Percentiles rank a stretch among this genome's conserved stretches.
Evolutionary conservation across 2,888 invertebrate species (phyloP).

Genomic region (Meteorus colon): DNA sequence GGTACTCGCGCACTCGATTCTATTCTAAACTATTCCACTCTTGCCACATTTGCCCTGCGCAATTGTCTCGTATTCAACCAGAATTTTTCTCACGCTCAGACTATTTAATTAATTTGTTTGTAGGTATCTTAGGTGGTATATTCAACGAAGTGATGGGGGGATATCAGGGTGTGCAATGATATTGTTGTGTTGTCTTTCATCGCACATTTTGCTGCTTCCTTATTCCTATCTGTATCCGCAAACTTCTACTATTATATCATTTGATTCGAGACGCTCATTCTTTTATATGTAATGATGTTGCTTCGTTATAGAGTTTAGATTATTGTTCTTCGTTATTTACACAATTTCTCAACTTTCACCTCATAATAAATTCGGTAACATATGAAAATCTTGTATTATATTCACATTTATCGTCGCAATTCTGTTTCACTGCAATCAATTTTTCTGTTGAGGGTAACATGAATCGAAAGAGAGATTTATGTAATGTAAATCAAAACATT

Average conservation of each 20-base stretch:
- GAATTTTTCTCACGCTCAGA: constrained; percentile 51
- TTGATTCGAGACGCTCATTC: too few relatives aligned
- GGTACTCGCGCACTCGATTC: constrained; percentile 43
- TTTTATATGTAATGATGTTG: too few relatives aligned
- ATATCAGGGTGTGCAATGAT: background rate
- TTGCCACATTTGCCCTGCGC: constrained; percentile 26
- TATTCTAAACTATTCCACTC: constrained; percentile 38
- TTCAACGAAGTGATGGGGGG: background rate
- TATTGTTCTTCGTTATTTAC: background rate
- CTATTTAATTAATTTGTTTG: constrained; percentile 50
- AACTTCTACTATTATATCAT: too few relatives aligned
- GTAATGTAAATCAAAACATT: background rate
- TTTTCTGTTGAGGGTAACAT: background rate
- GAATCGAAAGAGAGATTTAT: background rate
- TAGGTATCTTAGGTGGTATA: constrained; percentile 1
- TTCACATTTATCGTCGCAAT: background rate
- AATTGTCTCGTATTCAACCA: constrained; percentile 47
- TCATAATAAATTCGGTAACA: background rate
- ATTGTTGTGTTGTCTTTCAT: background rate
- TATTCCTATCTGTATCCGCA: background rate
- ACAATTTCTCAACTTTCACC: background rate
- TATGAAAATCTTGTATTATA: background rate
- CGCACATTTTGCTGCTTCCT: background rate
- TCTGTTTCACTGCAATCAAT: background rate
- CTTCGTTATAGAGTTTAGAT: background rate